Base-by-base conservation (phyloP, 2,888 invertebrate genomes). In the Rhorus exstirpatorius region DNA sequence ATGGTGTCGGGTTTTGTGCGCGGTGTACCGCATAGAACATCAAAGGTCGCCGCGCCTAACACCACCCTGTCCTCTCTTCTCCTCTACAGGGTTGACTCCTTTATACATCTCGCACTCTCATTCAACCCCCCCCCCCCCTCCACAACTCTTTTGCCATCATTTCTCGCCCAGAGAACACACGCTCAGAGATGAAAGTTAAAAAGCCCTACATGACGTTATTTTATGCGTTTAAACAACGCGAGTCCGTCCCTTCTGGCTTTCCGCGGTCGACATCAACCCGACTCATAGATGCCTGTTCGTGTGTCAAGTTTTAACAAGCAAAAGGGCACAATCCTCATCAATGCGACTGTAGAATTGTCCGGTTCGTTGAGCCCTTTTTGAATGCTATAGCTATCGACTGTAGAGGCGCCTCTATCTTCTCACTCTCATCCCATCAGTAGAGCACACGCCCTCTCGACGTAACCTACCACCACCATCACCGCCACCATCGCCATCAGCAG, bases 11-110 rank as follows among this genome's bases (percentile, higher is more conserved):
- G 88, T 86, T 85, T 76, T 76, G 68, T 76, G 71, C 67, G 79
- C 79, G 83, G 83, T 76, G 65, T 53, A 79, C 83, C 83, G 79
- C 83, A 76, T 84, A 35, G 83, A 87, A 90, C 89, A 92, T 92
- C 92, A 92, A 92, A 91, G 91, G 83, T 79, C 81, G 84, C 83
- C 82, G 82, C 83, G n/a, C n/a, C n/a, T 60, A 38, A 67, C 76
- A 76, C 76, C 76, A 58, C 58, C 55, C 76, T 46, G 53, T 79
- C 81, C 86, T 75, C 84, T 86, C 58, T 58, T 67, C 49, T 24
- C 44, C 55, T 70, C 70, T 41, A 17, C 65, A n/a, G 21, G 24
- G 14, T 55, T 74, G 61, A 38, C 67, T 76, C 49, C 41, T 49
- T 58, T 26, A 26, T 4, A 58, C 4, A 21, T 46, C n/a, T n/a